Evolutionary conservation across 2,797 vertebrate genomes (phyloP).

Genomic region (Chiloscyllium punctatum): DNA sequence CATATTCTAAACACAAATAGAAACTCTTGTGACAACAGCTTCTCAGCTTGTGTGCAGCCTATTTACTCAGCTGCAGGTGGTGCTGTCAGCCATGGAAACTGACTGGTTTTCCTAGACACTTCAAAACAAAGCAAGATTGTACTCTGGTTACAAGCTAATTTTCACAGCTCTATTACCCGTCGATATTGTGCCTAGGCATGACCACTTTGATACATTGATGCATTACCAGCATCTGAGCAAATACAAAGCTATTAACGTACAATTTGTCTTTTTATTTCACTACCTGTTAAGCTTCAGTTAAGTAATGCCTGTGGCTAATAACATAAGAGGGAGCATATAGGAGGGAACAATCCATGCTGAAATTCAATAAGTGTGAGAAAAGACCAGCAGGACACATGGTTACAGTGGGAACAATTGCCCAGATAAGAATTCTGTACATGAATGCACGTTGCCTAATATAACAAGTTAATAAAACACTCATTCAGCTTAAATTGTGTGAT

Average conservation of each 20-base stretch:
- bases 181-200: not conserved
- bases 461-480: not conserved
- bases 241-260: not conserved
- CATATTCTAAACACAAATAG: too few species aligned
- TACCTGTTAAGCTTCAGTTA: not conserved
- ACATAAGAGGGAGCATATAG: not conserved
- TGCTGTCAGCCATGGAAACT: not conserved
- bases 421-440: not conserved
- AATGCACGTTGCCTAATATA: not conserved
- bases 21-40: not conserved
- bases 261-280: not conserved
- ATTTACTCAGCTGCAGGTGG: conserved; percentile 11
- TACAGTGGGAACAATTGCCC: not conserved
- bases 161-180: not conserved
- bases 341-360: not conserved
- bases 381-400: not conserved
- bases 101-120: not conserved
- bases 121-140: not conserved
- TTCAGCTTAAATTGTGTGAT: not conserved
- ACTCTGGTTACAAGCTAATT: not conserved
- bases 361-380: not conserved
- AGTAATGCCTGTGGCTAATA: not conserved
- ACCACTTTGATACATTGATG: not conserved
- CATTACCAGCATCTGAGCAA: not conserved
- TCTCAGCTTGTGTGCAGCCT: too few species aligned